Conservation (phyloP, 1,140 invertebrate species). For the Oryctes rhinoceros region DNA sequence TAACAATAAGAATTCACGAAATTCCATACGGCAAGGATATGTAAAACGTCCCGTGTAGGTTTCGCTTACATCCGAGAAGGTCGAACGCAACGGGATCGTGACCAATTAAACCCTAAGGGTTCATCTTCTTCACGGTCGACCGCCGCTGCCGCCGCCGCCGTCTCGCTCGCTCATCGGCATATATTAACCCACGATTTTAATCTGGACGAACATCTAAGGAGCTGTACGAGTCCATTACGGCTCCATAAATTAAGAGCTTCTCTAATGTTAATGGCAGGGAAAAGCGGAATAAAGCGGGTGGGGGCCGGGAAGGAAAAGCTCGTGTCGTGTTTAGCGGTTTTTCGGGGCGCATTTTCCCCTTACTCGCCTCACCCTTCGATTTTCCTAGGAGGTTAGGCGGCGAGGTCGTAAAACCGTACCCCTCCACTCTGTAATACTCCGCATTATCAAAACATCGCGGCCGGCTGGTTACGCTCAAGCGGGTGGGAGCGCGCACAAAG, state of each 20-base stretch:
- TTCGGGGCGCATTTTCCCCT: not conserved
- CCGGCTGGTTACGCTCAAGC: not conserved
- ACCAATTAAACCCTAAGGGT: constrained; percentile 21
- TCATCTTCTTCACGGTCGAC: not conserved
- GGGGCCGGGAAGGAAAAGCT: no score
- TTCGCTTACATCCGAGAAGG: not conserved
- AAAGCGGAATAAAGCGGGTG: not conserved
- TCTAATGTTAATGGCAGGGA: not conserved
- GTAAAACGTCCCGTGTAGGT: not conserved
- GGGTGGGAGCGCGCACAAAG: not conserved
- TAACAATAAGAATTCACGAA: not conserved
- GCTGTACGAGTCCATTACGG: constrained; percentile 12
- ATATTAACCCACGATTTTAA: constrained; percentile 13
- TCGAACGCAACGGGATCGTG: not conserved
- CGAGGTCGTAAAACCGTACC: not conserved
- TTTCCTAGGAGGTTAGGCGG: not conserved
- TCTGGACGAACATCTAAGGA: constrained; percentile 9
- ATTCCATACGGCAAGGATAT: not conserved
- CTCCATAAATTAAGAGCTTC: constrained; percentile 22
- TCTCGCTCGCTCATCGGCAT: not conserved
- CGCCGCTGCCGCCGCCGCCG: not conserved
- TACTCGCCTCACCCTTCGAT: not conserved
- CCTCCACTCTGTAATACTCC: not conserved
- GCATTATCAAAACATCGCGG: constrained; percentile 9
- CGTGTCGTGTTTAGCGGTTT: not conserved